Percentiles rank a stretch among this genome's conserved stretches.
These are phyloP conservation scores for Dorcus parallelipipedus DNA, from an alignment of 2,888 invertebrate species.

Conservation along the genomic window DNA sequence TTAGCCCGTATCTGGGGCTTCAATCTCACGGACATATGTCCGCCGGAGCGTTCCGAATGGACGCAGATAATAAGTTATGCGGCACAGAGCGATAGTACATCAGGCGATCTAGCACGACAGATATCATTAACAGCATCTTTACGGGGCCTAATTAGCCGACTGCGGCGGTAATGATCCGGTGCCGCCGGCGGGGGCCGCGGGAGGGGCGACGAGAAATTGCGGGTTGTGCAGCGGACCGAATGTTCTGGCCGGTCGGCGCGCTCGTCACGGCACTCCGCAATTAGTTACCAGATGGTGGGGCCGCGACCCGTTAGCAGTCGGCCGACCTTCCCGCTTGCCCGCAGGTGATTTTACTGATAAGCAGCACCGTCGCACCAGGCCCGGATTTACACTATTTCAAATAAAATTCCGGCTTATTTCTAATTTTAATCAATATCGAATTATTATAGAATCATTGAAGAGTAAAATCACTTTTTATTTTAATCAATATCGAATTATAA, in stretches of 20 bases:
- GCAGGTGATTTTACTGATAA: constrained; percentile 15
- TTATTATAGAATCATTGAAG: too few species aligned
- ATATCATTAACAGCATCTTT: constrained; percentile 18
- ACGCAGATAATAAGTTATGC: neutral
- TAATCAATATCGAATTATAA: too few species aligned
- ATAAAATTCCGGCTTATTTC: neutral
- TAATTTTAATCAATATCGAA: too few species aligned
- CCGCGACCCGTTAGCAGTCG: constrained; percentile 21
- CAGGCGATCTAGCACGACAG: constrained; percentile 5
- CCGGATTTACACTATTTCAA: neutral
- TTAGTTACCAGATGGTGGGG: constrained; percentile 25
- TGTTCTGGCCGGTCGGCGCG: constrained; percentile 5
- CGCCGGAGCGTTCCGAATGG: neutral
- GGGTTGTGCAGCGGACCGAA: constrained; percentile 7
- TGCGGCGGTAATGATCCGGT: constrained; percentile 15
- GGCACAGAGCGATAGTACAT: neutral
- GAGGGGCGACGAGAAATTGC: constrained; percentile 10
- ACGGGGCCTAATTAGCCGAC: constrained; percentile 16
- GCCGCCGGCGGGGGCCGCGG: constrained; percentile 8
- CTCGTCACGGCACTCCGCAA: constrained; percentile 22
- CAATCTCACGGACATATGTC: neutral
- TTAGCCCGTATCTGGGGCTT: too few species aligned
- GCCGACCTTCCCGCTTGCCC: constrained; percentile 14
- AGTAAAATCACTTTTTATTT: too few species aligned
- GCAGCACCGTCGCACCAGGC: neutral